Conservation (phyloP, 2,113 vertebrate species). For the Pithys albifrons region DNA sequence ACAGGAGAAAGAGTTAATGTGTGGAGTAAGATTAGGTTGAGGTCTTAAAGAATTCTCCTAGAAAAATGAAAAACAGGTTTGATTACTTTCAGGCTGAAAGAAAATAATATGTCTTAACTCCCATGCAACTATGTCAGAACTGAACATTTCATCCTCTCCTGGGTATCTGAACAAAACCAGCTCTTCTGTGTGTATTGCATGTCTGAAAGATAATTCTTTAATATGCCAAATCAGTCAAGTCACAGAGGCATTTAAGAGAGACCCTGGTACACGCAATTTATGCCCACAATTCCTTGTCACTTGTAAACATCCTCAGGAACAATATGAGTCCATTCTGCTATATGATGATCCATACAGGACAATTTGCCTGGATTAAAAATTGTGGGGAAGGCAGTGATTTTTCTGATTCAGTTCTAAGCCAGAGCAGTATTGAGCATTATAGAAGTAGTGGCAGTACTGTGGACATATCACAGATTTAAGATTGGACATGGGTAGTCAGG, state of each 20-base stretch:
- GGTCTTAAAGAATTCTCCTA: neutral
- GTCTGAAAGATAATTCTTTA: neutral
- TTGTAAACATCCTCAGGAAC: neutral
- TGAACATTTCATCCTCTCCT: neutral
- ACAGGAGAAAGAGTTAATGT: neutral
- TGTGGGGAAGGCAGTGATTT: neutral
- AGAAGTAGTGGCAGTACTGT: neutral
- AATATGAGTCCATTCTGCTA: neutral
- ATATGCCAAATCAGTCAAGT: neutral
- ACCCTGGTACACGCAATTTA: neutral
- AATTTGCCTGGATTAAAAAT: neutral
- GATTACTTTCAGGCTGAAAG: neutral
- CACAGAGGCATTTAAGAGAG: neutral
- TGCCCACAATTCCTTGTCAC: neutral
- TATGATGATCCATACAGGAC: neutral
- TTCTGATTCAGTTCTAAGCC: neutral
- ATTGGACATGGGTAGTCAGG: neutral
- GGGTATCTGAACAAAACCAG: neutral
- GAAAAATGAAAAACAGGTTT: neutral
- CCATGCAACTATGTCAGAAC: neutral
- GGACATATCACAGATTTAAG: neutral
- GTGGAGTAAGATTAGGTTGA: neutral
- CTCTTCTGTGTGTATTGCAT: neutral
- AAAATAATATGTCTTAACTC: neutral
- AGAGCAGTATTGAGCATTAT: neutral